phyloP scores from a whole-genome alignment of 2,888 invertebrate species.

The Sesamia inferens region DNA sequence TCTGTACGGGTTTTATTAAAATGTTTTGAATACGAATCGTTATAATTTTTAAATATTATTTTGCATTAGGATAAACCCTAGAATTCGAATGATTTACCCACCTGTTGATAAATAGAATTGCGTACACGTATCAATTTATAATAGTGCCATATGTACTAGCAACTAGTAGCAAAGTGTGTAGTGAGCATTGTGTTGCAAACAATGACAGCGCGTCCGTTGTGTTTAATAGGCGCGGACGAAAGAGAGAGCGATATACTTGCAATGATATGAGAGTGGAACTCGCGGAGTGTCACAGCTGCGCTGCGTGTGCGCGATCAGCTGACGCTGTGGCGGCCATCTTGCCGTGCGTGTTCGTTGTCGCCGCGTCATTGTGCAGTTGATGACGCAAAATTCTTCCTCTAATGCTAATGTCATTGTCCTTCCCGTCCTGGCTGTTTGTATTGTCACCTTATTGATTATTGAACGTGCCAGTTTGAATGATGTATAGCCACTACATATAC shows the following conservation, averaged over 20 bases:
- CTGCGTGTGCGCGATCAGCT: constrained; percentile 88
- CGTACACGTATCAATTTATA: constrained; percentile 47
- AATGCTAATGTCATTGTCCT: constrained; percentile 87
- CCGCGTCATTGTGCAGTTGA: constrained; percentile 84
- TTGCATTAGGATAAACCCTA: constrained; percentile 14
- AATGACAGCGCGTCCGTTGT: constrained; percentile 81
- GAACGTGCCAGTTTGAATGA: constrained; percentile 56
- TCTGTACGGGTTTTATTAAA: not conserved
- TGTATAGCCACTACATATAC: constrained; percentile 53
- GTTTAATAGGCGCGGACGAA: constrained; percentile 75
- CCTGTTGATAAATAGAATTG: constrained; percentile 47
- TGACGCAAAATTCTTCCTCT: constrained; percentile 84
- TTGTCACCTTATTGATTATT: constrained; percentile 70
- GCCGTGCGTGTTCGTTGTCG: constrained; percentile 83
- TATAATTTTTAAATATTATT: constrained; percentile 13
- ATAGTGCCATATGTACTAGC: constrained; percentile 50
- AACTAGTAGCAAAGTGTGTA: constrained; percentile 64
- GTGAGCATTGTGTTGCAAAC: constrained; percentile 79
- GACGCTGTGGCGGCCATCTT: constrained; percentile 88
- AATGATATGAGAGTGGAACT: constrained; percentile 64
- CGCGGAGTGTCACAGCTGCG: constrained; percentile 79
- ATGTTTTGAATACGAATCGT: constrained; percentile 2
- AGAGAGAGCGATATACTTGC: constrained; percentile 81
- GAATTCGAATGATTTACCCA: constrained; percentile 24
- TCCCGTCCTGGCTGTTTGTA: constrained; percentile 70